These are phyloP conservation scores for Meteorus sp. DNA, from an alignment of 1,140 invertebrate genomes.

Conservation along the genomic window DNA sequence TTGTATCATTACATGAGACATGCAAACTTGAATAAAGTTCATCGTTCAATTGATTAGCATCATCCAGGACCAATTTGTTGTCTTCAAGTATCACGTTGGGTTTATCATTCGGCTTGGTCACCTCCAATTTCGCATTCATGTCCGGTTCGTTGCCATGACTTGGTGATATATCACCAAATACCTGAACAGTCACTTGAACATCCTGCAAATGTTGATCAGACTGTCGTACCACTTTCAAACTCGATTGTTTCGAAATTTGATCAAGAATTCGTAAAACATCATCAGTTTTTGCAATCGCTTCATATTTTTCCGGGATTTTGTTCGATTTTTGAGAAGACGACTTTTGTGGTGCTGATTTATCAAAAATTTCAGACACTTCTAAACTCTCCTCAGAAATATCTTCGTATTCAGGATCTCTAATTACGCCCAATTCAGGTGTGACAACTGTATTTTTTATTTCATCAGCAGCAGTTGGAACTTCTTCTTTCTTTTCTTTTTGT, in stretches of 20 bases:
- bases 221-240: background rate
- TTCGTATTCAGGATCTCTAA: constrained; percentile 51
- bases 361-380: constrained; percentile 54
- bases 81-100: constrained; percentile 14
- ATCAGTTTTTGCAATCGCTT: constrained; percentile 41
- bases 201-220: constrained; percentile 12
- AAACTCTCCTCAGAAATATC: constrained; percentile 57
- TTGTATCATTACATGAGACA: constrained; percentile 13
- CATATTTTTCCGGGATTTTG: constrained; percentile 43
- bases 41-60: constrained; percentile 9
- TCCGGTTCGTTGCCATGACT: background rate
- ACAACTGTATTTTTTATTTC: no score
- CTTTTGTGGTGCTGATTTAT: constrained; percentile 38
- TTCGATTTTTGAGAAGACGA: constrained; percentile 29
- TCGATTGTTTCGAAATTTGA: constrained; percentile 41
- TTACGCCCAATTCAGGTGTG: constrained; percentile 9
- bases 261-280: constrained; percentile 45
- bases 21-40: constrained; percentile 20
- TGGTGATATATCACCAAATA: constrained; percentile 20
- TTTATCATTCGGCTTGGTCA: constrained; percentile 1
- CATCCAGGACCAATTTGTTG: background rate
- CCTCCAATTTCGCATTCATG: background rate
- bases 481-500: background rate
- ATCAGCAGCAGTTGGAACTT: constrained; percentile 33
- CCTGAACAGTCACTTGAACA: constrained; percentile 23